A percentile compares a stretch with the other conserved stretches of the same genome.
These are phyloP conservation scores for Astatotilapia flaviijosephi DNA, from an alignment of 2,113 vertebrate species.

Conservation along the genomic window DNA sequence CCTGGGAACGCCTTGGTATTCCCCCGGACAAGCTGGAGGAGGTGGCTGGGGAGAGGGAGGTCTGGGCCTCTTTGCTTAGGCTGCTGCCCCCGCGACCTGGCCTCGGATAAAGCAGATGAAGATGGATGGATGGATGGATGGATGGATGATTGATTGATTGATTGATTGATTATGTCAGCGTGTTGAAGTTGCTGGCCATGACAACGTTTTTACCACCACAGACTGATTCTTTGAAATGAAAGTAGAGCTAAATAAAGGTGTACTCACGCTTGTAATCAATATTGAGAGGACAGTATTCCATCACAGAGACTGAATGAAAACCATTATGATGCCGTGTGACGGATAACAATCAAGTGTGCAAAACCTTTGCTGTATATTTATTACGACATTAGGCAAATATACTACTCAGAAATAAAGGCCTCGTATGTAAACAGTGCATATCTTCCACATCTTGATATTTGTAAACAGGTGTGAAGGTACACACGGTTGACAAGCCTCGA, in stretches of 20 bases:
- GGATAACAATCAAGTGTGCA: not conserved
- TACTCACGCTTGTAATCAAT: not conserved
- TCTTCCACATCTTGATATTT: not conserved
- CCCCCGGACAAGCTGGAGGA: too few species aligned
- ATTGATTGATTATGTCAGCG: not conserved
- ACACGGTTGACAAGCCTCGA: not conserved
- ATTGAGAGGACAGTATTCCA: rapidly evolving
- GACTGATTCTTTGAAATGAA: not conserved
- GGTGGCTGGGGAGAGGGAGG: too few species aligned
- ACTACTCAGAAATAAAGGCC: not conserved
- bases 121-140: too few species aligned
- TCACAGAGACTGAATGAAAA: not conserved
- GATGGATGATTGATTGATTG: too few species aligned
- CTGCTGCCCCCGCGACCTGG: too few species aligned
- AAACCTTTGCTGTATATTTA: not conserved
- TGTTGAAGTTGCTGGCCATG: not conserved
- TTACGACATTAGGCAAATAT: not conserved
- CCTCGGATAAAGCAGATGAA: too few species aligned
- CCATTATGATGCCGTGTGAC: not conserved
- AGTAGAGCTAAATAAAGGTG: not conserved
- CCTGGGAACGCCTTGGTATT: too few species aligned
- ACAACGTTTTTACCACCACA: not conserved
- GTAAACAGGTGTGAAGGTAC: not conserved
- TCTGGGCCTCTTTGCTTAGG: too few species aligned
- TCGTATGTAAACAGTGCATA: not conserved